A percentile compares a stretch with the other conserved stretches of the same genome.
phyloP scores from a whole-genome alignment of 2,113 vertebrate species.

The Otolemur garnettii region DNA sequence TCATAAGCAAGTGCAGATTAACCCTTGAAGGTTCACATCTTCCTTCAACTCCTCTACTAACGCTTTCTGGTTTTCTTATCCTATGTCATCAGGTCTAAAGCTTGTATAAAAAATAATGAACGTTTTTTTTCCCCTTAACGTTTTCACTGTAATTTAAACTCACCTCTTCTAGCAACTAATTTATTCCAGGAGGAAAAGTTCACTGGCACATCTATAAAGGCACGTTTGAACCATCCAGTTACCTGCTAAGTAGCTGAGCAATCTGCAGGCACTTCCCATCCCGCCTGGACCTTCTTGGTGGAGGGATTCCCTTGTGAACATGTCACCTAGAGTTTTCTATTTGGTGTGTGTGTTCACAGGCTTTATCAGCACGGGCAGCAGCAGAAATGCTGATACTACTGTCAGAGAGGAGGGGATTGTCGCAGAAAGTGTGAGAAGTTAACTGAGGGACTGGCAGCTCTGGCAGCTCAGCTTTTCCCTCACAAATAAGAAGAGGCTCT shows the following conservation, averaged over 20 bases:
- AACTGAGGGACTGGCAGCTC: slow-evolving; percentile 25
- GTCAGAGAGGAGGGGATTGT: not conserved
- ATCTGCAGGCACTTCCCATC: not conserved
- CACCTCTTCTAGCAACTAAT: not conserved
- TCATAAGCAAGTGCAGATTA: not conserved
- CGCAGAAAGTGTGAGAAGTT: not conserved
- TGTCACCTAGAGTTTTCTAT: not conserved
- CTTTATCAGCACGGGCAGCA: not conserved
- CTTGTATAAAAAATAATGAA: not conserved
- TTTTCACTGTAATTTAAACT: not conserved
- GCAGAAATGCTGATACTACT: not conserved
- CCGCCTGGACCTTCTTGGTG: too few relatives aligned
- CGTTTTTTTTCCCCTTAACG: too few relatives aligned
- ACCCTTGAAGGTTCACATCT: not conserved
- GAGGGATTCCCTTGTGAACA: not conserved
- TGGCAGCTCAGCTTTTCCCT: not conserved
- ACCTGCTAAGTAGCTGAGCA: rapidly evolving
- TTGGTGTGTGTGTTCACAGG: not conserved
- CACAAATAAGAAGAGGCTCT: not conserved
- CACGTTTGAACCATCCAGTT: not conserved
- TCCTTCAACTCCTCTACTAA: not conserved
- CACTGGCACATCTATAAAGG: rapidly evolving
- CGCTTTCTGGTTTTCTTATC: not conserved
- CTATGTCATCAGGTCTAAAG: not conserved
- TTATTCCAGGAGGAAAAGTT: not conserved